Evolutionary conservation across 2,797 vertebrate species (phyloP), one percentile per base, ranked within the genome.

Genomic region (Petrocephalus schoutedeni): DNA sequence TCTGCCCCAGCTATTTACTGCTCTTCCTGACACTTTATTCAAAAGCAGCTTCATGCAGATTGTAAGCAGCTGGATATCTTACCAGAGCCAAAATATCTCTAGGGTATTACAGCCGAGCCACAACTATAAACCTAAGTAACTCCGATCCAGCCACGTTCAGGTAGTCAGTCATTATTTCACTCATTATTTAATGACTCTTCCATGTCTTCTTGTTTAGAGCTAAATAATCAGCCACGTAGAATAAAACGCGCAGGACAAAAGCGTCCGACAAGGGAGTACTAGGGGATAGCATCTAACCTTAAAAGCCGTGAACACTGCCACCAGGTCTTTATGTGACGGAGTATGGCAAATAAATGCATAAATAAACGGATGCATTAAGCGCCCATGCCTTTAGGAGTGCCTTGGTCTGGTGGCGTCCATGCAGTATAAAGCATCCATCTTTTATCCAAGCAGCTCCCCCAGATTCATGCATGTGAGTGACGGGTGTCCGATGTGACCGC

Each of bases 401-500:
- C 58, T 61, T 16, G 36, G 71, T n/a, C 71, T 77, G 71, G 19
- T 77, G 6, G 14, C 8, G 16, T 45, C 45, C 14, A 77, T 36
- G 28, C 12, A 36, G 64, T 71, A 45, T 77, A 45, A 77, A 80
- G 41, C 41, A 80, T 21, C 41, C 41, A 49, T 80, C 74, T n/a
- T 41, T 80, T 49, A n/a, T 80, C 41, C 74, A 49, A 16, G 36
- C 49, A n/a, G 19, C 21, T 51, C 36, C 49, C 45, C 71, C 71
- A 53, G n/a, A 45, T 87, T 21, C 90, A 57, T 88, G 89, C 86
- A 89, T 82, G 83, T 80, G 74, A 80, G 74, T 89, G 87, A 89
- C 83, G 89, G 77, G 61, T 88, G 88, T 92, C 91, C 61, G 90
- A 88, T 89, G 84, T 19, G 85, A 67, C 89, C 92, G 91, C 71